Evolutionary conservation across 1,140 invertebrate genomes (phyloP).

Genomic region (Bacillus rossius): DNA sequence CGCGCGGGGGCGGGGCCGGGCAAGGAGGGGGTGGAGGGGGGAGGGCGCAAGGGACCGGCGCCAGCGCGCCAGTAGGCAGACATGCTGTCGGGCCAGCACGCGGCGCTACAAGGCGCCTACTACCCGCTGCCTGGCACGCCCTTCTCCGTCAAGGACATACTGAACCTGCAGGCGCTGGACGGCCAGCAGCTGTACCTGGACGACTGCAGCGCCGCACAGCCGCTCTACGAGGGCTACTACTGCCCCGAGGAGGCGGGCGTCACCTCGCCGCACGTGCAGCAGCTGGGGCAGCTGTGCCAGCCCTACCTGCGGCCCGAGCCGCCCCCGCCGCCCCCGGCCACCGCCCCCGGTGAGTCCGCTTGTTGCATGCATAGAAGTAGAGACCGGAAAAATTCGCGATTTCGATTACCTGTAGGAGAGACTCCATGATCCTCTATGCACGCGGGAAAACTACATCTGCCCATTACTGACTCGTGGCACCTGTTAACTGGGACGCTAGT

Average conservation of each 20-base stretch:
- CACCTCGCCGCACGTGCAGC: conserved; percentile 39
- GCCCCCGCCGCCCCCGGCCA: background rate
- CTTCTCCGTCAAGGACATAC: conserved; percentile 40
- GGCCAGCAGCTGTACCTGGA: background rate
- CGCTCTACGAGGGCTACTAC: background rate
- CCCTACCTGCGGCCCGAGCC: conserved; percentile 27
- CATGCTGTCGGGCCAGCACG: conserved; percentile 5
- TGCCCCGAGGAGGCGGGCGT: conserved; percentile 14
- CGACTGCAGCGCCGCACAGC: background rate
- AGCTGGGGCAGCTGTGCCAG: conserved; percentile 35
- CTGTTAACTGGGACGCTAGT: too few relatives aligned
- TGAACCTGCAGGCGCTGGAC: conserved; percentile 33
- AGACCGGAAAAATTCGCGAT: too few relatives aligned
- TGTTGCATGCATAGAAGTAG: too few relatives aligned
- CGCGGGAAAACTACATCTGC: too few relatives aligned
- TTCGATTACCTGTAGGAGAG: too few relatives aligned
- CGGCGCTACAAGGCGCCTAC: background rate
- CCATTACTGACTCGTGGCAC: too few relatives aligned
- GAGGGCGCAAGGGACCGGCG: background rate
- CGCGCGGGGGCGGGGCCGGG: background rate
- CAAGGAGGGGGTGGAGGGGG: background rate
- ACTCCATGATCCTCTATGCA: too few relatives aligned
- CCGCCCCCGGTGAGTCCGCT: background rate
- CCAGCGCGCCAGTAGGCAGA: background rate
- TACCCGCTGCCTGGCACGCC: conserved; percentile 22